Percentiles rank a stretch among this genome's conserved stretches.
phyloP scores from a whole-genome alignment of 2,888 invertebrate genomes.

The Morpho helenor region DNA sequence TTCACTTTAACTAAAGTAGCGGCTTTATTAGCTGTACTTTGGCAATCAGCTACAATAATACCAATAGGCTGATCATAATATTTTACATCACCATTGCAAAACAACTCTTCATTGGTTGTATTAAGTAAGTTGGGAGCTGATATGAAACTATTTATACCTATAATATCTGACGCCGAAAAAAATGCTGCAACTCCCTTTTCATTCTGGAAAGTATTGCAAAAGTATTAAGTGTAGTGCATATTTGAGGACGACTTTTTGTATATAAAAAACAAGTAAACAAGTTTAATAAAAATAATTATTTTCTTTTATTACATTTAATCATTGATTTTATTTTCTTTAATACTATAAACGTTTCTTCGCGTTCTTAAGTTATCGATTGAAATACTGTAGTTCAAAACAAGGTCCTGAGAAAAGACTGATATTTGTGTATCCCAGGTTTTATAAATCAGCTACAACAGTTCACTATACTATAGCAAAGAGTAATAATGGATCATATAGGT shows the following conservation, averaged over 20 bases:
- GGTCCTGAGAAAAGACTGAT: too few relatives aligned
- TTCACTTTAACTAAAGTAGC: slow-evolving; percentile 75
- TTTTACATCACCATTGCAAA: slow-evolving; percentile 40
- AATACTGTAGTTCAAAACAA: too few relatives aligned
- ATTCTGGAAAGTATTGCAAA: slow-evolving; percentile 50
- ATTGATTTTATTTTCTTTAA: too few relatives aligned
- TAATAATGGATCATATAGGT: too few relatives aligned
- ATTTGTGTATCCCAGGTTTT: too few relatives aligned
- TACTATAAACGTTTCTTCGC: too few relatives aligned
- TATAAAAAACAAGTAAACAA: neutral
- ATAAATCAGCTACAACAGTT: too few relatives aligned
- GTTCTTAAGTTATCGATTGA: too few relatives aligned
- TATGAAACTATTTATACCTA: slow-evolving; percentile 81
- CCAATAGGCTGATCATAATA: slow-evolving; percentile 50
- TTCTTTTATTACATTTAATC: too few relatives aligned
- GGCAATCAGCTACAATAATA: slow-evolving; percentile 77
- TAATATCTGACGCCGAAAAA: slow-evolving; percentile 81
- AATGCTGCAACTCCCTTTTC: slow-evolving; percentile 81
- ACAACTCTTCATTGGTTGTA: slow-evolving; percentile 58
- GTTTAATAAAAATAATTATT: too few relatives aligned
- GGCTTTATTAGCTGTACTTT: slow-evolving; percentile 74
- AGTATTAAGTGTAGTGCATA: too few relatives aligned
- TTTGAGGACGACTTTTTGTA: neutral
- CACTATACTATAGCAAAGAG: too few relatives aligned
- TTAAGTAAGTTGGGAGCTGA: slow-evolving; percentile 31